A percentile compares a stretch with the other conserved stretches of the same genome.
These are phyloP conservation scores for Enteromius paludinosus DNA, from an alignment of 2,797 vertebrate genomes.

Conservation along the genomic window DNA sequence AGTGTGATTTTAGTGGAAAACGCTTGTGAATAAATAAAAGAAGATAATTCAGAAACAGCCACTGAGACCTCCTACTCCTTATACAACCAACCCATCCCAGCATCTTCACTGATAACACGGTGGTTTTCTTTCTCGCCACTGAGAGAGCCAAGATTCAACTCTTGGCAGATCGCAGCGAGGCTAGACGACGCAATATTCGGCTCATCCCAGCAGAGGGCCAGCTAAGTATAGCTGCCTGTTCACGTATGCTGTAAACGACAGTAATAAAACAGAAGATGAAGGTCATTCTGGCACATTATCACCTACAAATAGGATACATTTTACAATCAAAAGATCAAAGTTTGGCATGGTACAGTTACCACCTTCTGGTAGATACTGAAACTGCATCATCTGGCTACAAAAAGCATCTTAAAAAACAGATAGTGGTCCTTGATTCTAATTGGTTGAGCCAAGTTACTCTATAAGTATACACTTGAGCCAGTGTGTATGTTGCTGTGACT, in stretches of 20 bases:
- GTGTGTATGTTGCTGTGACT: not conserved
- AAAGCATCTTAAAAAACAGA: not conserved
- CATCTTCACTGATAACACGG: constrained; percentile 58
- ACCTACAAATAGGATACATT: not conserved
- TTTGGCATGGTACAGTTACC: not conserved
- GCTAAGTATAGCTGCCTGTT: not conserved
- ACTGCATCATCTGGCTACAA: not conserved
- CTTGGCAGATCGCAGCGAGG: not conserved
- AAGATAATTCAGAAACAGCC: constrained; percentile 77
- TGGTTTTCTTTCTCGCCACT: constrained; percentile 5
- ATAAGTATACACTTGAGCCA: not conserved
- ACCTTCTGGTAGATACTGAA: not conserved
- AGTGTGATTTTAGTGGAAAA: constrained; percentile 68
- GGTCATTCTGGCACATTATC: constrained; percentile 5
- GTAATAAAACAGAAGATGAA: not conserved
- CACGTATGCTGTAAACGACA: not conserved
- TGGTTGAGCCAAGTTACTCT: not conserved
- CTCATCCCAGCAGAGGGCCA: not conserved
- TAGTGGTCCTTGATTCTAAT: not conserved
- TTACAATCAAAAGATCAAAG: not conserved
- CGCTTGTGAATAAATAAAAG: constrained; percentile 68
- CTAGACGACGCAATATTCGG: not conserved
- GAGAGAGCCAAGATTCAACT: constrained; percentile 10
- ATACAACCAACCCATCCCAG: constrained; percentile 40
- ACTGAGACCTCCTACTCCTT: constrained; percentile 63